Evolutionary conservation across 2,888 invertebrate species (phyloP), one percentile per base, ranked within the genome.

Genomic region (Linhomoeus sp.): DNA sequence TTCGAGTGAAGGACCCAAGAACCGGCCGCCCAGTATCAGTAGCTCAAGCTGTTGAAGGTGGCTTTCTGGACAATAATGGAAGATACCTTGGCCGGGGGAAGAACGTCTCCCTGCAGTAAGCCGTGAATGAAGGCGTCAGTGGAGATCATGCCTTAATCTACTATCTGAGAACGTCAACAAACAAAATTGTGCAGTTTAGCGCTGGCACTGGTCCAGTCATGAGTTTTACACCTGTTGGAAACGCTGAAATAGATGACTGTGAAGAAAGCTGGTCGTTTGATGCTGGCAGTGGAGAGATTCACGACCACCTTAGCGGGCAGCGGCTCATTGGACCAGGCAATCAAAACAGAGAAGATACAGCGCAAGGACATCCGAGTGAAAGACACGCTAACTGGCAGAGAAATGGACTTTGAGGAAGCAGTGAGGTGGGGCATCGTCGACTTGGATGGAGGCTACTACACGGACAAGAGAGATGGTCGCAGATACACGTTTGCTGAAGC

Each of bases 1-100:
- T 82, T 45, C 79, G 82, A 1, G 76, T 85, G 35, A 77, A 78
- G 60, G 87, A 92, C 70, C 80, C 81, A 1, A 76, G 80, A 59
- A 75, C 79, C 49, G 81, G 85, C 46, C 79, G 83, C 55, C 66
- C 76, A 2, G 61, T 90, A 14, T 78, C 76, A n/a, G 78, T 90
- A 43, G 77, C 77, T 50, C 79, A 87, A 68, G 92, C 90, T 0
- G 72, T 90, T 23, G 75, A 77, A 46, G 74, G 80, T 53, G 85
- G 86, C 47, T 75, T 59, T 23, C 55, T 64, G 52, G 57, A 56
- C 38, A 45, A 51, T 15, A 41, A 2, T 20, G 29, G 35, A 25
- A 24, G 2, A 20, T 26, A 14, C 20, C 51, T 53, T 24, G 45
- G 50, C 33, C 17, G 2, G 5, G 53, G 54, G 20, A 44, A 52